Percentiles rank a stretch among this genome's conserved stretches.
These are phyloP conservation scores for Gouania willdenowi DNA, from an alignment of 2,797 vertebrate species.

Conservation along the genomic window DNA sequence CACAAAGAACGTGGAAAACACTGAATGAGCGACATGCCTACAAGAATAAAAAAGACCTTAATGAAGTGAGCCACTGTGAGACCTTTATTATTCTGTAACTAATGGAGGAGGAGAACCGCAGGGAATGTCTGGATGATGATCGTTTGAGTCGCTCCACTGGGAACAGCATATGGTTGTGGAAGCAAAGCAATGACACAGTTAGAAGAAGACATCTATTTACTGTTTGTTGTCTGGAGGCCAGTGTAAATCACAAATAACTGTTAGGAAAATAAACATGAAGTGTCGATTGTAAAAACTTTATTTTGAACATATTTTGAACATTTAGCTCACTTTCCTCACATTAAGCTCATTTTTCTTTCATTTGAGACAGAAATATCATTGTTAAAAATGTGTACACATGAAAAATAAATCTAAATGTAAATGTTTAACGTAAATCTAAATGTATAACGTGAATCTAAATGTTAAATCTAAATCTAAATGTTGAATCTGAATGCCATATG, in stretches of 20 bases:
- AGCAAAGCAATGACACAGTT: neutral
- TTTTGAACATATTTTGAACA: no score
- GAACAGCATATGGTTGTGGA: neutral
- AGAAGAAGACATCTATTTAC: constrained; percentile 1
- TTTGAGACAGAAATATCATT: no score
- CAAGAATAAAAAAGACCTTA: constrained; percentile 18
- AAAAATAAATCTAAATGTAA: no score
- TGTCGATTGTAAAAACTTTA: no score
- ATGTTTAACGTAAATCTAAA: no score
- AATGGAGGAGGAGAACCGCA: constrained; percentile 17
- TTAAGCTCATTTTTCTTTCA: no score
- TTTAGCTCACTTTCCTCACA: no score
- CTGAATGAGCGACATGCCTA: constrained; percentile 12
- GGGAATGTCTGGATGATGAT: constrained; percentile 11
- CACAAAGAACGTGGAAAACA: constrained; percentile 17
- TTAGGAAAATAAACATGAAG: constrained; percentile 13
- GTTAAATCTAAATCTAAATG: no score
- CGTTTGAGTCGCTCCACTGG: constrained; percentile 3
- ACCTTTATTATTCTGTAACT: constrained; percentile 37
- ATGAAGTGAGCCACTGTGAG: constrained; percentile 25
- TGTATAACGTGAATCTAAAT: no score
- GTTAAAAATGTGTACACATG: no score
- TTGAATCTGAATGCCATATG: no score
- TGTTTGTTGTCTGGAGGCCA: neutral
- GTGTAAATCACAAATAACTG: neutral